Base-by-base conservation (phyloP, 2,888 invertebrate species). In the Crocallis elinguaria region DNA sequence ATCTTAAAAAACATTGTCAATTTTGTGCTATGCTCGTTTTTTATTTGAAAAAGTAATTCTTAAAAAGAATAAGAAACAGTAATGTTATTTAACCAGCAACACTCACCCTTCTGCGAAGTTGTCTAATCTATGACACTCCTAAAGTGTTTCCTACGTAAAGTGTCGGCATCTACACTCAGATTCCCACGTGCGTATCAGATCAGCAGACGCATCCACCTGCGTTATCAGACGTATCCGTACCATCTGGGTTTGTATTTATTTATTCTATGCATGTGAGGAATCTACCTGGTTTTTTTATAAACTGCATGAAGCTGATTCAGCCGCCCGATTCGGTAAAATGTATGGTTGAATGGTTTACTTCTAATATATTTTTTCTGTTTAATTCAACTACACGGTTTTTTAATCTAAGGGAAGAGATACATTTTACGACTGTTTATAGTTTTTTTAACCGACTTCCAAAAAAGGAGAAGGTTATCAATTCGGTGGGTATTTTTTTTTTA, bases 131-230 rank as follows among this genome's bases (percentile, higher is more conserved):
- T 39, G 45, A 17, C 33, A 9, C 23, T 33, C n/a, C n/a, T 37
- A 2, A 11, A 30, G 13, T n/a, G 27, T 49, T 55, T 41, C n/a
- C 17, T 43, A 16, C 41, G 38, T 50, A 42, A 50, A 57, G 53
- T 52, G 60, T 17, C 64, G 59, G 63, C 46, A 11, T 44, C 53
- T 39, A 50, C 52, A 51, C 29, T 44, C 14, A 17, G 33, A 56
- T 78, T 77, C 75, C 71, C 81, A 76, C 78, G 65, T 70, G 69
- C 51, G 30, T 12, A 41, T 41, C 49, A 64, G 51, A 63, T 67
- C 65, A 75, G 67, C 72, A 72, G 72, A 72, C 70, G 71, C 67
- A 57, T 54, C 62, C 71, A 70, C 69, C 71, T 71, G 74, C 69
- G 56, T 49, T 79, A 73, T 79, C 73, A 65, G 61, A 63, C 27